These are phyloP conservation scores for Noctua fimbriata DNA, from an alignment of 2,888 invertebrate genomes.

Conservation along the genomic window DNA sequence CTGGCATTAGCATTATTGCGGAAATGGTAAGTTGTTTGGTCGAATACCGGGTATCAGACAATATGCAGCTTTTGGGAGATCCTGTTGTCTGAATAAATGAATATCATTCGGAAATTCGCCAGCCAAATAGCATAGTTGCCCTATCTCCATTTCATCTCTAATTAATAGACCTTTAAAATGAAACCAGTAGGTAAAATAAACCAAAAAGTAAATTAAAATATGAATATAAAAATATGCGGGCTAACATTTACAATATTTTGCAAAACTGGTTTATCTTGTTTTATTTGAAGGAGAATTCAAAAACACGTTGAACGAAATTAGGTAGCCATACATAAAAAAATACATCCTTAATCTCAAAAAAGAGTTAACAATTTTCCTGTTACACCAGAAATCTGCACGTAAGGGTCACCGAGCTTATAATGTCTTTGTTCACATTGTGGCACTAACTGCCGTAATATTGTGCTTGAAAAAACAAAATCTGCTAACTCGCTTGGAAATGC, in stretches of 20 bases:
- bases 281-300: background rate
- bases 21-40: background rate
- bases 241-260: background rate
- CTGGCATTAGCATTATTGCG: background rate
- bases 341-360: background rate
- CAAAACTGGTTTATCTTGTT: conserved; percentile 2
- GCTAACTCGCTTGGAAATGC: background rate
- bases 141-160: background rate
- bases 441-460: background rate
- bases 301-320: background rate
- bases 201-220: background rate
- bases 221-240: conserved; percentile 2
- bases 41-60: background rate
- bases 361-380: background rate
- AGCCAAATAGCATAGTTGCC: background rate
- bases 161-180: background rate
- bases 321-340: background rate
- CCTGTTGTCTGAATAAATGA: background rate
- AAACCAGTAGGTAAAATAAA: background rate
- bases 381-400: background rate
- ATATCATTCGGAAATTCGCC: background rate
- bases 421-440: background rate
- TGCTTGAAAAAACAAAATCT: background rate
- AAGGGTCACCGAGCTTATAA: background rate
- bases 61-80: background rate